Evolutionary conservation across 2,113 vertebrate genomes (phyloP).

Genomic region (Trematocara zebra): DNA sequence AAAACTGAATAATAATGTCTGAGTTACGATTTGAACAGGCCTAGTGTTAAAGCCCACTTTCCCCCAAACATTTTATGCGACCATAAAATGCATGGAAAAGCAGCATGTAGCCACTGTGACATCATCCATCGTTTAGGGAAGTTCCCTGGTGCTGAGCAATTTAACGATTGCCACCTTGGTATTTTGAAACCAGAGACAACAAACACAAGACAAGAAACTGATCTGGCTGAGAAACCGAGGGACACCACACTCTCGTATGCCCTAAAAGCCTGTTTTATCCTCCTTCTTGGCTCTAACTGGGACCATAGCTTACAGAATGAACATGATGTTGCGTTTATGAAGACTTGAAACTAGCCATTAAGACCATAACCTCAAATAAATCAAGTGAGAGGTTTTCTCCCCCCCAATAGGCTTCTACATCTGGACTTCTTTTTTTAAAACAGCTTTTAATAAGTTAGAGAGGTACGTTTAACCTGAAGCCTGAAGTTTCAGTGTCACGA

Average conservation of each 20-base stretch:
- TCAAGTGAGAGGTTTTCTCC: background rate
- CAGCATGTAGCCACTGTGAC: background rate
- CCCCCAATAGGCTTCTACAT: background rate
- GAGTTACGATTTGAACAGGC: background rate
- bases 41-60: background rate
- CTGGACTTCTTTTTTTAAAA: background rate
- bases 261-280: background rate
- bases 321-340: background rate
- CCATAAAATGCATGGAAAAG: background rate
- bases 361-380: background rate
- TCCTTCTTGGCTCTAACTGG: background rate
- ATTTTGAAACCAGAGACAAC: background rate
- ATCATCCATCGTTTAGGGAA: background rate
- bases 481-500: background rate
- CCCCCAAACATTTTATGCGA: background rate
- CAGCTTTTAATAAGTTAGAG: background rate
- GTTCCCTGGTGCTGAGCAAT: background rate
- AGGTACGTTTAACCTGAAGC: background rate
- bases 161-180: background rate
- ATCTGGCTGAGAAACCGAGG: background rate
- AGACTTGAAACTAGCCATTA: background rate
- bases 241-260: background rate
- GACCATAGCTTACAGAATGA: background rate
- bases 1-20: background rate
- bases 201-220: background rate